A percentile compares a stretch with the other conserved stretches of the same genome.
phyloP scores from a whole-genome alignment of 2,888 invertebrate genomes.

The Cantharis flavilabris region DNA sequence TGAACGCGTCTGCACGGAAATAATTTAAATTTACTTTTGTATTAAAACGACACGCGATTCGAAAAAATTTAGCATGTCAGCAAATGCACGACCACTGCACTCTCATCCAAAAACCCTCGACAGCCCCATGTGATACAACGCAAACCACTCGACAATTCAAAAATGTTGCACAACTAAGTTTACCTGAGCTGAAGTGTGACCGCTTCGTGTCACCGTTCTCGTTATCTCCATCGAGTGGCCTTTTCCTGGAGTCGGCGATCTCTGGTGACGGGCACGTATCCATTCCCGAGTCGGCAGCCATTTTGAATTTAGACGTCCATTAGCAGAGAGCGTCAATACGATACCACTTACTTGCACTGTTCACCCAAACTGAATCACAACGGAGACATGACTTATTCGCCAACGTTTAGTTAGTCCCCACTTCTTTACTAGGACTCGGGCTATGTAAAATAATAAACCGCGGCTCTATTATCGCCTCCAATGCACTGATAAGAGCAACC shows the following conservation, averaged over 20 bases:
- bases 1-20: conserved; percentile 10
- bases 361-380: conserved; percentile 29
- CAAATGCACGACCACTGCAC: background rate
- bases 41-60: background rate
- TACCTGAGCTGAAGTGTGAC: conserved; percentile 90
- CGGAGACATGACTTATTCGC: conserved; percentile 32
- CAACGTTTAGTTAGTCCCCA: conserved; percentile 39
- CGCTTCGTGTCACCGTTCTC: conserved; percentile 89
- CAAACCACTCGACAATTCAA: background rate
- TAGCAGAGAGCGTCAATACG: conserved; percentile 38
- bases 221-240: conserved; percentile 84
- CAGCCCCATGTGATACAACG: background rate
- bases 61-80: background rate
- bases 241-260: conserved; percentile 87
- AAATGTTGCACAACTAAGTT: conserved; percentile 39
- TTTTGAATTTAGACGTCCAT: conserved; percentile 58
- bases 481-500: conserved; percentile 5
- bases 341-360: conserved; percentile 33
- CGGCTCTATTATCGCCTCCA: conserved; percentile 3
- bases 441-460: conserved; percentile 16
- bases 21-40: background rate
- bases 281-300: conserved; percentile 93
- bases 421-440: conserved; percentile 11
- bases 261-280: conserved; percentile 93
- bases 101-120: background rate